These are phyloP conservation scores for Lordiphosa collinella DNA, from an alignment of 1,140 invertebrate species.

Conservation along the genomic window DNA sequence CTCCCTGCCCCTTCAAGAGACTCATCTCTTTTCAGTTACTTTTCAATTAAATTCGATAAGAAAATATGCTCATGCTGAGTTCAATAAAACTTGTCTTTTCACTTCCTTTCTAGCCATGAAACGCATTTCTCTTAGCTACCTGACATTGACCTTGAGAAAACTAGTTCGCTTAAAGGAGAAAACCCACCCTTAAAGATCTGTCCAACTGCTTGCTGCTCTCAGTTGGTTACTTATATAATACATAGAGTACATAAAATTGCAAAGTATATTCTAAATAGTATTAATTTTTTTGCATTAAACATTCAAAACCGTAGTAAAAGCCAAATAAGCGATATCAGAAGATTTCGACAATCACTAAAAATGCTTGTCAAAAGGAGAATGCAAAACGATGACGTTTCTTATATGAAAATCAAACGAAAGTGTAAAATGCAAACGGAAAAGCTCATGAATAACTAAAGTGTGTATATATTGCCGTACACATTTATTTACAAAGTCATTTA, in stretches of 20 bases:
- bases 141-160: slow-evolving; percentile 25
- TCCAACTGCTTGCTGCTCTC: neutral
- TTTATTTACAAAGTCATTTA: slow-evolving; percentile 2
- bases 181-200: slow-evolving; percentile 18
- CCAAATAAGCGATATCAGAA: neutral
- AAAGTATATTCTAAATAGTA: too few species aligned
- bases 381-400: slow-evolving; percentile 34
- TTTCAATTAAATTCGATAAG: too few species aligned
- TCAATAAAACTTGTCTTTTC: neutral
- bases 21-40: too few species aligned
- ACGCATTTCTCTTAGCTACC: neutral
- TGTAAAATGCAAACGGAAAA: slow-evolving; percentile 12
- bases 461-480: slow-evolving; percentile 3
- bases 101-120: neutral
- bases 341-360: slow-evolving; percentile 43
- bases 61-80: too few species aligned
- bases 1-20: too few species aligned
- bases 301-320: slow-evolving; percentile 2
- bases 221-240: neutral
- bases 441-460: slow-evolving; percentile 12
- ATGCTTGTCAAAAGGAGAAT: too few species aligned
- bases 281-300: neutral
- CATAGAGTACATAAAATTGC: too few species aligned
- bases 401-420: slow-evolving; percentile 43
- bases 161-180: slow-evolving; percentile 7